Evolutionary conservation across 2,888 invertebrate species (phyloP), one percentile per base, ranked within the genome.

Genomic region (Oscheius myriophilus): DNA sequence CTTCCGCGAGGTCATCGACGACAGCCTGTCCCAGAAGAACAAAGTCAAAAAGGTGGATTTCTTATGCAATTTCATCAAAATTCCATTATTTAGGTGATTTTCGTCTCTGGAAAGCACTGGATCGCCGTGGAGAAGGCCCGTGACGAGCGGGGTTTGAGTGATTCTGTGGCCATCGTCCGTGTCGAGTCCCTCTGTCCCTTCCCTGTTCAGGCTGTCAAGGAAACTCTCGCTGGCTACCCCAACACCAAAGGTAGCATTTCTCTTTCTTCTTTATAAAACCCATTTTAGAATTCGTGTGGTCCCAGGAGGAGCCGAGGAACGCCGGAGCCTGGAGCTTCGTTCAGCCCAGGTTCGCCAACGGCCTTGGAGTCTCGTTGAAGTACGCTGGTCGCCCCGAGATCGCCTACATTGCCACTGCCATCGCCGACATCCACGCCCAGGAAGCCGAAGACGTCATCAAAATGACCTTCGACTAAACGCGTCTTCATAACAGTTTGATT

Each of bases 261-360:
- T 49, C 21, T n/a, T 11, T n/a, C 21, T 18, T 18, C 11, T 9
- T 49, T 3, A 33, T 33, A 6, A 33, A 6, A 6, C n/a, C 46
- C n/a, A 12, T 21, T 16, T 79, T 86, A 88, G 88, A 87, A 55
- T 89, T 87, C 79, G 78, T 89, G 2, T 98, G 97, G 97, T 93
- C 94, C 85, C 97, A 98, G 89, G 97, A 98, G 87, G 97, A 98
- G 87, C 96, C 94, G 72, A 91, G 92, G 86, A 98, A 98, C 87
- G 94, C 94, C 92, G 97, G 97, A 23, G 93, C 94, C 0, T 98
- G 97, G 97, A 91, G 89, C 65, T 98, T 96, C 87, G 90, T 97
- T 2, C 91, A 91, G 79, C 92, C 93, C 43, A 90, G 97, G 83
- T 96, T 98, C 88, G 92, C 93, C 88, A 94, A 95, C 88, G 89